phyloP scores from a whole-genome alignment of 2,888 invertebrate genomes.

The Cheilosia vulpina region DNA sequence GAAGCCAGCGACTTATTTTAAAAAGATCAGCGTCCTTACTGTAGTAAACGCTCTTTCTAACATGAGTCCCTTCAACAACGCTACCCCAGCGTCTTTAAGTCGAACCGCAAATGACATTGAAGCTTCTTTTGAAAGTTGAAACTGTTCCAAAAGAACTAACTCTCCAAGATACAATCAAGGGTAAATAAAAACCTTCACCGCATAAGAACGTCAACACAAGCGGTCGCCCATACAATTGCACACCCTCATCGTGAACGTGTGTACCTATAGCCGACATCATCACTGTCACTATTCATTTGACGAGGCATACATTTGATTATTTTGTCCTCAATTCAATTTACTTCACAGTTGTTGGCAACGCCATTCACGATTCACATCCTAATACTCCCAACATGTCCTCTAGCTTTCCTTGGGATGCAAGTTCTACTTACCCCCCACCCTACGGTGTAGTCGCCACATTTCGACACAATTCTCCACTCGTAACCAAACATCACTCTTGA shows the following conservation, averaged over 20 bases:
- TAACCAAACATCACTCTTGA: constrained; percentile 69
- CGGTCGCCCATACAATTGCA: constrained; percentile 35
- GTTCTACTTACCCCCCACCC: constrained; percentile 7
- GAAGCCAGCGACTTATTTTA: too few relatives aligned
- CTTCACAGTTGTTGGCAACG: constrained; percentile 52
- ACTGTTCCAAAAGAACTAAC: too few relatives aligned
- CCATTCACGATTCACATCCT: constrained; percentile 22
- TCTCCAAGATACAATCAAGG: background rate
- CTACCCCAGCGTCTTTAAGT: too few relatives aligned
- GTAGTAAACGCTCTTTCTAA: too few relatives aligned
- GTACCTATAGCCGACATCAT: constrained; percentile 63
- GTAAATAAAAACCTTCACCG: constrained; percentile 14
- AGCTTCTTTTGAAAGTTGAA: too few relatives aligned
- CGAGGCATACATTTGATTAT: constrained; percentile 73
- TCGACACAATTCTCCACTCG: constrained; percentile 62
- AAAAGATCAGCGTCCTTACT: too few relatives aligned
- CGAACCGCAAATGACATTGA: too few relatives aligned
- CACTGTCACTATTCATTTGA: constrained; percentile 73
- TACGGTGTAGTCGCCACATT: constrained; percentile 1
- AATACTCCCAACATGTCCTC: background rate
- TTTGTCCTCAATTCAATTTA: constrained; percentile 71
- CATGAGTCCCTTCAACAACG: too few relatives aligned
- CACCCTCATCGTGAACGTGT: constrained; percentile 53
- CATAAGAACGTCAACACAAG: constrained; percentile 19
- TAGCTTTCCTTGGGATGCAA: constrained; percentile 41